Evolutionary conservation across 1,140 invertebrate genomes (phyloP).

Genomic region (Drosophila oshimai): DNA sequence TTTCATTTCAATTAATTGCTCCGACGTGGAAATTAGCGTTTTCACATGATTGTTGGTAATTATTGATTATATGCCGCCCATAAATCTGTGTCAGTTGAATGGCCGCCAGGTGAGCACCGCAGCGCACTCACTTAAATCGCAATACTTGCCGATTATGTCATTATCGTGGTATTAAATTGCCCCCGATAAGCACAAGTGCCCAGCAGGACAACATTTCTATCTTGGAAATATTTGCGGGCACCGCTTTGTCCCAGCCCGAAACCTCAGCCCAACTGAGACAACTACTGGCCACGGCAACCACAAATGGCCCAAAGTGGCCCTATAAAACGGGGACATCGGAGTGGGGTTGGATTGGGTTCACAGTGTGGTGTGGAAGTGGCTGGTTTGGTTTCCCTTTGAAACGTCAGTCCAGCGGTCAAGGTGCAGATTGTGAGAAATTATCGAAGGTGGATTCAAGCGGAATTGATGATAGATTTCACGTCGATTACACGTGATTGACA

Average conservation of each 20-base stretch:
- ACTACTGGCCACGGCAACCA: slow-evolving; percentile 8
- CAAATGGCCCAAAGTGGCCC: slow-evolving; percentile 43
- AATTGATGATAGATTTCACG: slow-evolving; percentile 21
- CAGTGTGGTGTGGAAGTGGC: slow-evolving; percentile 1
- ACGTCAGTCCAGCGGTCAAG: not conserved
- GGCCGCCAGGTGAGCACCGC: slow-evolving; percentile 12
- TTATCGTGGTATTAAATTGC: slow-evolving; percentile 7
- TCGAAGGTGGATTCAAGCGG: not conserved
- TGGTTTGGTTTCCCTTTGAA: slow-evolving; percentile 14
- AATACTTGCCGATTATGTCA: slow-evolving; percentile 11
- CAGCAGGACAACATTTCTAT: slow-evolving; percentile 25
- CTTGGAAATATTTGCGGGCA: slow-evolving; percentile 30
- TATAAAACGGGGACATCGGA: slow-evolving; percentile 4
- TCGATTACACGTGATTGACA: not conserved
- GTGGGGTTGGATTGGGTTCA: not conserved
- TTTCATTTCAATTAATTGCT: slow-evolving; percentile 67
- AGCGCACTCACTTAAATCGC: slow-evolving; percentile 24
- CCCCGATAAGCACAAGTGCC: not conserved
- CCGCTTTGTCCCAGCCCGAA: slow-evolving; percentile 2
- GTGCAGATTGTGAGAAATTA: slow-evolving; percentile 9
- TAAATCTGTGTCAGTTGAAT: slow-evolving; percentile 53
- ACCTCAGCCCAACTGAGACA: slow-evolving; percentile 8
- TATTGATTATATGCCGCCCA: slow-evolving; percentile 51
- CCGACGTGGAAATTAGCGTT: slow-evolving; percentile 53
- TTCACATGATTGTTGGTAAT: slow-evolving; percentile 55